Percentiles rank a stretch among this genome's conserved stretches.
Conservation (phyloP, 2,888 invertebrate species). For the Podabrus alpinus region DNA sequence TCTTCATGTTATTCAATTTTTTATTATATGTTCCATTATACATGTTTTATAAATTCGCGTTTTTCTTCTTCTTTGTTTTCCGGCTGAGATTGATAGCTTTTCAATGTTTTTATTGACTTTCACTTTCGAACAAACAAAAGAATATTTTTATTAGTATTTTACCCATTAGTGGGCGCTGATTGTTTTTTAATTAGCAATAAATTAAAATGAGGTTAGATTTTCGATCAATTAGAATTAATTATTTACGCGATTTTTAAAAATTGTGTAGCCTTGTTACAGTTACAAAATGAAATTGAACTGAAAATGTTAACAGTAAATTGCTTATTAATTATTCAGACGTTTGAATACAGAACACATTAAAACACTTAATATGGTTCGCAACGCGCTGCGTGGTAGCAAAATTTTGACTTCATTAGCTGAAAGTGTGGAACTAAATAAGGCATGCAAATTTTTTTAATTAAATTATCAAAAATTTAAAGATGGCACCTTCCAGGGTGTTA, state of each 20-base stretch:
- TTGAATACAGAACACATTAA: neutral
- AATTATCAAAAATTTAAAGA: neutral
- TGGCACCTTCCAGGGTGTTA: neutral
- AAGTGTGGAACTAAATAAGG: neutral
- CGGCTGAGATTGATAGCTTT: neutral
- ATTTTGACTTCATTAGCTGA: neutral
- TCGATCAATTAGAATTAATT: neutral
- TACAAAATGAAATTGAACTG: neutral
- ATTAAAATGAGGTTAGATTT: neutral
- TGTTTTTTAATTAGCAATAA: neutral
- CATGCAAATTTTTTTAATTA: neutral
- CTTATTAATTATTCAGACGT: neutral
- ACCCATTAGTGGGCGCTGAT: neutral
- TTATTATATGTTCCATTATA: neutral
- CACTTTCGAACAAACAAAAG: neutral
- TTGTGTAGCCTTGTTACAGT: neutral
- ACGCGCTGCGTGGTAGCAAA: neutral
- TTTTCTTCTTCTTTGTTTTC: neutral
- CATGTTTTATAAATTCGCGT: neutral
- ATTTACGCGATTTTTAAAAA: neutral
- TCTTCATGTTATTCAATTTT: neutral
- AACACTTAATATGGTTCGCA: neutral
- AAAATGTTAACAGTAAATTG: neutral
- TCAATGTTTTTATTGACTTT: neutral
- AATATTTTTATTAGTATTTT: neutral